Percentiles rank a stretch among this genome's conserved stretches.
phyloP scores from a whole-genome alignment of 1,140 invertebrate genomes.

The Vollenhovia emeryi region DNA sequence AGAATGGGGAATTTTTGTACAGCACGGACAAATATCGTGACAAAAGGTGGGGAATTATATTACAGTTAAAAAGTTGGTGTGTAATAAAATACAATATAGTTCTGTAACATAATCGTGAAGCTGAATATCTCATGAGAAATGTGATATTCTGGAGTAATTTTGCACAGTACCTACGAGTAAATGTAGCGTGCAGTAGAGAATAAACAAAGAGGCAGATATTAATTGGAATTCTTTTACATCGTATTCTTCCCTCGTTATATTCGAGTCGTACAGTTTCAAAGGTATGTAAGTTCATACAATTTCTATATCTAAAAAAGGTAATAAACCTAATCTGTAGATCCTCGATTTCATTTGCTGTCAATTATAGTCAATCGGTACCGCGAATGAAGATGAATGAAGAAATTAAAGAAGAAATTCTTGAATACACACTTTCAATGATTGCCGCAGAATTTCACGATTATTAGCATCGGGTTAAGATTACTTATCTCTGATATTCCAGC shows the following conservation, averaged over 20 bases:
- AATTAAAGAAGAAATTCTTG: neutral
- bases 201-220: neutral
- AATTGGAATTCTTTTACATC: neutral
- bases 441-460: neutral
- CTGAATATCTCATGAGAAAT: too few relatives aligned
- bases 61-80: too few relatives aligned
- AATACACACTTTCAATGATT: neutral
- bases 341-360: neutral
- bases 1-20: neutral
- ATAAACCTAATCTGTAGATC: neutral
- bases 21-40: conserved; percentile 62
- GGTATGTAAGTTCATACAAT: neutral
- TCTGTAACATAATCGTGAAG: too few relatives aligned
- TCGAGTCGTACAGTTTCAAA: neutral
- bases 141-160: too few relatives aligned
- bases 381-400: neutral
- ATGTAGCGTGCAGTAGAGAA: neutral
- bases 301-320: too few relatives aligned
- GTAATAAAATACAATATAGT: too few relatives aligned
- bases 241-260: neutral
- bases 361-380: neutral
- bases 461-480: neutral
- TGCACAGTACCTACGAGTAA: neutral
- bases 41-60: conserved; percentile 60
- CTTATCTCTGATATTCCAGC: neutral